Conservation (phyloP, 1,140 invertebrate species). For the Lordiphosa collinella region DNA sequence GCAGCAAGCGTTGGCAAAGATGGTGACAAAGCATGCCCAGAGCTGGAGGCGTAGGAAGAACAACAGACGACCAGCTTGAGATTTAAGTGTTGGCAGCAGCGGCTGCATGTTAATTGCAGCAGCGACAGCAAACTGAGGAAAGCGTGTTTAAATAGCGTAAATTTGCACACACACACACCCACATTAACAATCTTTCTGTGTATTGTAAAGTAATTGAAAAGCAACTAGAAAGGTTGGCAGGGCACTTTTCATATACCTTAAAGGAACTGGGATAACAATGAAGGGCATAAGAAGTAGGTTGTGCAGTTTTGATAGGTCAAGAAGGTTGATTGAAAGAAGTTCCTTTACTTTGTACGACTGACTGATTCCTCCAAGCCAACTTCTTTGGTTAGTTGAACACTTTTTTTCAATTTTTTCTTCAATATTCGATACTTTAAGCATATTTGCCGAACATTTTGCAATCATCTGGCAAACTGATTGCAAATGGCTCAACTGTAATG, state of each 20-base stretch:
- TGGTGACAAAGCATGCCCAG: constrained; percentile 63
- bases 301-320: too few species aligned
- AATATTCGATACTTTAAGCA: too few species aligned
- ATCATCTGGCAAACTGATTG: constrained; percentile 2
- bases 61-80: constrained; percentile 20
- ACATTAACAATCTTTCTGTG: constrained; percentile 21
- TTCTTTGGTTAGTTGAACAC: too few species aligned
- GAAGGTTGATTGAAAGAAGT: too few species aligned
- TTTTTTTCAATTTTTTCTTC: too few species aligned
- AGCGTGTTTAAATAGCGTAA: constrained; percentile 71
- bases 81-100: constrained; percentile 47
- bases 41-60: neutral
- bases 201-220: constrained; percentile 60
- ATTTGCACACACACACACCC: constrained; percentile 25
- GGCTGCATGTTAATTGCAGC: constrained; percentile 72
- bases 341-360: too few species aligned
- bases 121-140: constrained; percentile 53
- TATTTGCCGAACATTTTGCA: too few species aligned
- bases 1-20: constrained; percentile 43
- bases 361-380: too few species aligned
- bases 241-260: constrained; percentile 9
- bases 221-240: constrained; percentile 22
- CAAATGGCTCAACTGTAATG: constrained; percentile 19
- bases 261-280: neutral
- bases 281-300: too few species aligned